Percentiles rank a stretch among this genome's conserved stretches.
These are phyloP conservation scores for Anhinga anhinga DNA, from an alignment of 2,113 vertebrate genomes.

Conservation along the genomic window DNA sequence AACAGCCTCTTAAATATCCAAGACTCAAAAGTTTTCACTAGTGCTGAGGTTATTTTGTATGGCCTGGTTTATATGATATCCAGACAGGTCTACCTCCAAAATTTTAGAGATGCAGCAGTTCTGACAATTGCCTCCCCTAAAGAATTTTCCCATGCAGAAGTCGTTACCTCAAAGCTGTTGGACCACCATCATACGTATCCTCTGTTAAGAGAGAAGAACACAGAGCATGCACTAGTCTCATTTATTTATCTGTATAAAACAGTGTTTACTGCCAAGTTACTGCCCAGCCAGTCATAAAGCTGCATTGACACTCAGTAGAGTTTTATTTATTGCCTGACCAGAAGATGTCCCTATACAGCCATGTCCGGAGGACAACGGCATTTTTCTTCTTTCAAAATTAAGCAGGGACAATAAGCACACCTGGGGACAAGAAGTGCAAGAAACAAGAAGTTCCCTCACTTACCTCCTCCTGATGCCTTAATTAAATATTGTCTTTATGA, in stretches of 20 bases:
- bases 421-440: not conserved
- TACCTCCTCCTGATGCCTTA: not conserved
- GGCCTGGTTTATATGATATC: not conserved
- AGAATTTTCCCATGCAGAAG: not conserved
- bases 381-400: not conserved
- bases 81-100: not conserved
- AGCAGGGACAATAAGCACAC: not conserved
- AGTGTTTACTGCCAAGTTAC: not conserved
- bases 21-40: not conserved
- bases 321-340: constrained; percentile 15
- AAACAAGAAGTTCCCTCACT: not conserved
- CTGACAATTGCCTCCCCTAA: not conserved
- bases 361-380: not conserved
- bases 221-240: not conserved
- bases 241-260: not conserved
- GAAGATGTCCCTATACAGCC: constrained; percentile 1
- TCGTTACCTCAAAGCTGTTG: not conserved
- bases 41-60: not conserved
- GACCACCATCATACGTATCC: accelerated
- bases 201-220: not conserved
- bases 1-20: not conserved
- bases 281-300: not conserved
- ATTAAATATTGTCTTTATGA: not conserved
- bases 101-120: not conserved
- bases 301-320: not conserved